phyloP scores from a whole-genome alignment of 2,888 invertebrate genomes.

The Lochmaea crataegi region DNA sequence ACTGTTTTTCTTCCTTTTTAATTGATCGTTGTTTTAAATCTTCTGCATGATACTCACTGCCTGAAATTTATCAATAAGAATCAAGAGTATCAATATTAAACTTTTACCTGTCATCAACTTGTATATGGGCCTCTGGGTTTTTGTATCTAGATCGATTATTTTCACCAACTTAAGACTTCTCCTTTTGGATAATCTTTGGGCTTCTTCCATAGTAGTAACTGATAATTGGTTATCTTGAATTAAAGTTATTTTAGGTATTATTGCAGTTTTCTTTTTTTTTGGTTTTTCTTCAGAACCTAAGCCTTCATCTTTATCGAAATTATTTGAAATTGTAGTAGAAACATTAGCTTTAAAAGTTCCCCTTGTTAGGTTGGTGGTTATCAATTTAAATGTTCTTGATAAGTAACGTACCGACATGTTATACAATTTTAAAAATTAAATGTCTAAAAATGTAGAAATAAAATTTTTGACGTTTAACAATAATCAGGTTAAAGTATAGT shows the following conservation, averaged over 20 bases:
- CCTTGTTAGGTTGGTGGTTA: neutral
- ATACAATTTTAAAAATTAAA: neutral
- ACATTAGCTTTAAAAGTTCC: neutral
- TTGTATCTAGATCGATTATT: conserved; percentile 74
- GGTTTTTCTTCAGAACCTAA: conserved; percentile 37
- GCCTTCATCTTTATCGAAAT: conserved; percentile 42
- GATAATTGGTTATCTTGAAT: conserved; percentile 69
- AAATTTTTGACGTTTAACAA: neutral
- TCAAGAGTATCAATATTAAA: neutral
- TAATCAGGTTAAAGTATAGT: neutral
- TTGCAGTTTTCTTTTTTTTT: conserved; percentile 57
- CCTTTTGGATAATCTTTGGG: conserved; percentile 75
- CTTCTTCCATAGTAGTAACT: conserved; percentile 75
- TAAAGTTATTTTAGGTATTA: conserved; percentile 75
- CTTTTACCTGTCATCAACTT: conserved; percentile 72
- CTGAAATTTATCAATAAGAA: neutral
- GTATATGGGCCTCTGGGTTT: conserved; percentile 76
- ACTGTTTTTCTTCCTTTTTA: conserved; percentile 65
- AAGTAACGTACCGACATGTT: conserved; percentile 16
- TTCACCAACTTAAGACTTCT: conserved; percentile 78
- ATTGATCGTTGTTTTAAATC: conserved; percentile 69
- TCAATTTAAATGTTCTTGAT: conserved; percentile 2
- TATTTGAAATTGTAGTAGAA: neutral
- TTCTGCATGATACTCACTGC: conserved; percentile 72
- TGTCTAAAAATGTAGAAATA: neutral